A percentile compares a stretch with the other conserved stretches of the same genome.
Conservation (phyloP, 2,113 vertebrate species). For the Dryoscopus gambensis region DNA sequence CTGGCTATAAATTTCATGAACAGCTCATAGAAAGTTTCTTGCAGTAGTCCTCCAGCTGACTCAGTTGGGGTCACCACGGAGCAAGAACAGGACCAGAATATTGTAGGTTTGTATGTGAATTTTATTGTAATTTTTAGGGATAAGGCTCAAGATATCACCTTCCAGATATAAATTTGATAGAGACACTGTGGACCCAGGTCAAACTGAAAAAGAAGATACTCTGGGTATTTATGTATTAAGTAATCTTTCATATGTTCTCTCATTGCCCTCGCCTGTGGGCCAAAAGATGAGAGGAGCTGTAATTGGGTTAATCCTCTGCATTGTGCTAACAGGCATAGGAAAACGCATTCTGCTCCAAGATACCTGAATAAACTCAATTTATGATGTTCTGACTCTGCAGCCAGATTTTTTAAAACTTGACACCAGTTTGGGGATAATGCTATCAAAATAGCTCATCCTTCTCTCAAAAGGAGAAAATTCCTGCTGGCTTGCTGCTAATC, state of each 20-base stretch:
- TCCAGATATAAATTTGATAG: not conserved
- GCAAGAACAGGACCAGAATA: not conserved
- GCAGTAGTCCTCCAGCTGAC: not conserved
- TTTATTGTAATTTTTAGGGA: not conserved
- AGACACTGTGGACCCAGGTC: not conserved
- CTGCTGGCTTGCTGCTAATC: not conserved
- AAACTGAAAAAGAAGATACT: not conserved
- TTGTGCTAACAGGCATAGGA: not conserved
- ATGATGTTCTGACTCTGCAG: not conserved
- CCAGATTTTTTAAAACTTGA: not conserved
- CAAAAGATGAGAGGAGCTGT: not conserved
- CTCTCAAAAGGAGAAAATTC: not conserved
- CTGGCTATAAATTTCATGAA: not conserved
- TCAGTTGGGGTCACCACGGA: not conserved
- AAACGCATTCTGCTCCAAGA: not conserved
- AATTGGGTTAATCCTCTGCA: not conserved
- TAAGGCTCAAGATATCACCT: not conserved
- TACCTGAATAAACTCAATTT: not conserved
- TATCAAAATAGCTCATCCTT: not conserved
- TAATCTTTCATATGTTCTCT: not conserved
- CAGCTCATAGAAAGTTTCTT: not conserved
- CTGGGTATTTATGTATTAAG: not conserved
- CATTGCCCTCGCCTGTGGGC: not conserved
- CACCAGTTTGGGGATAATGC: not conserved
- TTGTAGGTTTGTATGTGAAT: not conserved